These are phyloP conservation scores for Cyprinodon tularosa DNA, from an alignment of 2,113 vertebrate species.

Conservation along the genomic window DNA sequence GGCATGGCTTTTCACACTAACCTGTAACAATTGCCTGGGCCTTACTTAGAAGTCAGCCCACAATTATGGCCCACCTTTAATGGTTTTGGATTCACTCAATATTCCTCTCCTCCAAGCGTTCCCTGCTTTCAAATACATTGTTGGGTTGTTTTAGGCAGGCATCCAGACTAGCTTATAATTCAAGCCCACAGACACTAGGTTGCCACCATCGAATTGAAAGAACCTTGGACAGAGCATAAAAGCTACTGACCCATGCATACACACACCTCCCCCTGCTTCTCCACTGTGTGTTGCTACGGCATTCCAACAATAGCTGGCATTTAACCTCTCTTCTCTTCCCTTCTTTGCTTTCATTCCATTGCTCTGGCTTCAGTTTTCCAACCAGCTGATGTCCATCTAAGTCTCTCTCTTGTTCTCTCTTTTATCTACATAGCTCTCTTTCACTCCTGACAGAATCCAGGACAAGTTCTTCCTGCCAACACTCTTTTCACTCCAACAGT, in stretches of 20 bases:
- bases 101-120: slow-evolving; percentile 22
- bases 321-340: slow-evolving; percentile 50
- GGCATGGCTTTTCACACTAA: not conserved
- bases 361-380: slow-evolving; percentile 41
- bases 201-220: slow-evolving; percentile 44
- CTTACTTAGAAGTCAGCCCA: no score
- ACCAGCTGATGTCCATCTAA: slow-evolving; percentile 49
- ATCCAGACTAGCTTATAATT: slow-evolving; percentile 54
- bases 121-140: slow-evolving; percentile 19
- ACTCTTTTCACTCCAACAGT: slow-evolving; percentile 32
- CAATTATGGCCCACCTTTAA: not conserved
- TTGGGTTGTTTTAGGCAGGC: slow-evolving; percentile 30
- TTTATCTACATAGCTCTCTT: slow-evolving; percentile 48
- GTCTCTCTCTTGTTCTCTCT: slow-evolving; percentile 41
- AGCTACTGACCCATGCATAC: slow-evolving; percentile 58
- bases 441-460: slow-evolving; percentile 43
- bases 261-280: slow-evolving; percentile 45
- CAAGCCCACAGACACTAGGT: slow-evolving; percentile 30
- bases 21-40: not conserved
- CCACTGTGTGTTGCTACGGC: slow-evolving; percentile 58
- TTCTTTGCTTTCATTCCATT: slow-evolving; percentile 26
- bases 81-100: slow-evolving; percentile 7
- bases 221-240: slow-evolving; percentile 47
- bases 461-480: slow-evolving; percentile 19
- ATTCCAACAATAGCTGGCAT: slow-evolving; percentile 78